These are phyloP conservation scores for Deladenus siricidicola DNA, from an alignment of 2,888 invertebrate genomes.

Conservation along the genomic window DNA sequence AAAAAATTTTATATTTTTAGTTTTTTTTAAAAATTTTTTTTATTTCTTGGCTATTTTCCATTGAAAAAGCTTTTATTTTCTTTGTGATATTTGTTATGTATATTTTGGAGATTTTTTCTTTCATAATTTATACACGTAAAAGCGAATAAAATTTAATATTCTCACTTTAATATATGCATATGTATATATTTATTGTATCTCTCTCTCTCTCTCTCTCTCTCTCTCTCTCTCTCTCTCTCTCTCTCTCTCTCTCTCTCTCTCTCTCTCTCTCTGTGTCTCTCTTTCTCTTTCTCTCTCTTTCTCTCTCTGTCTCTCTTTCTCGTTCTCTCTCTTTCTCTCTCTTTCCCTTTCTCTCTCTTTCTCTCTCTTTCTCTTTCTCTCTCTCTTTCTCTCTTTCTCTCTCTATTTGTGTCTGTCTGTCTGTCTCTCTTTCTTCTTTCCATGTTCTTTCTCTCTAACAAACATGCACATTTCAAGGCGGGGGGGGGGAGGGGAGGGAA, in stretches of 20 bases:
- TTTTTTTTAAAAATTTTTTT: neutral
- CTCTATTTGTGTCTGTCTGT: neutral
- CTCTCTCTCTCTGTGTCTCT: neutral
- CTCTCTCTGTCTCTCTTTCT: neutral
- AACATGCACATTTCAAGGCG: neutral
- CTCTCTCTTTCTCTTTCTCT: neutral
- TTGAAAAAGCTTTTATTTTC: neutral
- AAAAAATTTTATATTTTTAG: neutral
- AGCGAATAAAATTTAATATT: neutral
- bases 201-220: neutral
- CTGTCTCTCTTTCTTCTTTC: neutral
- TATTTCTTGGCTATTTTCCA: neutral
- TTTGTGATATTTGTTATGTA: neutral
- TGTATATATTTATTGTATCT: too few species aligned
- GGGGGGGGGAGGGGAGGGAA: too few species aligned
- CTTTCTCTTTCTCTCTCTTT: neutral
- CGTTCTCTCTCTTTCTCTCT: neutral
- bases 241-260: neutral
- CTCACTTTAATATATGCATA: neutral
- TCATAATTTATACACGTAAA: neutral
- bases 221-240: neutral
- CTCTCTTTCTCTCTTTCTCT: neutral
- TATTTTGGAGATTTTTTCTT: neutral
- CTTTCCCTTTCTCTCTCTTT: neutral
- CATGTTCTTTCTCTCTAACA: neutral